Conservation (phyloP, 2,888 invertebrate genomes). For the Noctua janthina region DNA sequence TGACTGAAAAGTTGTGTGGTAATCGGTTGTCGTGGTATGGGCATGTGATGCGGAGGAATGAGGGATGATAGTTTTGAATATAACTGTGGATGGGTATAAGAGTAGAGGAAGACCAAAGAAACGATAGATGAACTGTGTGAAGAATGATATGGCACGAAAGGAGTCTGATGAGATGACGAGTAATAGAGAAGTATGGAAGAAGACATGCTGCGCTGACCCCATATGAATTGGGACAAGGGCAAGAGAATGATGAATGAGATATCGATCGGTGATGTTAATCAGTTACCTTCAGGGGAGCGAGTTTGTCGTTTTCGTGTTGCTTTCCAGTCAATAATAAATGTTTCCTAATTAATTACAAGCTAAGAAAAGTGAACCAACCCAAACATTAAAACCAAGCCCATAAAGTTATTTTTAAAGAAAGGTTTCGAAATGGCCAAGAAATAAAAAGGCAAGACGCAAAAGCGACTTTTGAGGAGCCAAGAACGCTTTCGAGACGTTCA, state of each 20-base stretch:
- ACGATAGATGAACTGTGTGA: no score
- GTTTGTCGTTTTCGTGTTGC: neutral
- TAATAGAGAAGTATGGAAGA: no score
- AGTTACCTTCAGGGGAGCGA: neutral
- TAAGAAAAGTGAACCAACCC: neutral
- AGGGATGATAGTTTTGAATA: no score
- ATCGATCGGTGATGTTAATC: neutral
- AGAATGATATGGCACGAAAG: no score
- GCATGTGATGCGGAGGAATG: no score
- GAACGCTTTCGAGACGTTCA: conserved; percentile 41
- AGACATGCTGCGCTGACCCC: no score
- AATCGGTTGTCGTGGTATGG: no score
- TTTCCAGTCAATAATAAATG: neutral
- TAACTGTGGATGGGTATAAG: no score
- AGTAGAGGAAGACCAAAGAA: no score
- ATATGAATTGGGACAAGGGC: no score
- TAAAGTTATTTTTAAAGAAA: conserved; percentile 34
- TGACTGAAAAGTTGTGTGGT: no score
- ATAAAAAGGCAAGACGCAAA: conserved; percentile 45
- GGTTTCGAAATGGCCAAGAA: conserved; percentile 41
- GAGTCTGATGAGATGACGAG: no score
- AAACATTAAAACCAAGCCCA: neutral
- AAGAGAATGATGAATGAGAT: neutral
- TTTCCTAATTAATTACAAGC: neutral
- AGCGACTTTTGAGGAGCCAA: conserved; percentile 27